Conservation (phyloP, 1,140 invertebrate species). For the Trachymyrmex septentrionalis region DNA sequence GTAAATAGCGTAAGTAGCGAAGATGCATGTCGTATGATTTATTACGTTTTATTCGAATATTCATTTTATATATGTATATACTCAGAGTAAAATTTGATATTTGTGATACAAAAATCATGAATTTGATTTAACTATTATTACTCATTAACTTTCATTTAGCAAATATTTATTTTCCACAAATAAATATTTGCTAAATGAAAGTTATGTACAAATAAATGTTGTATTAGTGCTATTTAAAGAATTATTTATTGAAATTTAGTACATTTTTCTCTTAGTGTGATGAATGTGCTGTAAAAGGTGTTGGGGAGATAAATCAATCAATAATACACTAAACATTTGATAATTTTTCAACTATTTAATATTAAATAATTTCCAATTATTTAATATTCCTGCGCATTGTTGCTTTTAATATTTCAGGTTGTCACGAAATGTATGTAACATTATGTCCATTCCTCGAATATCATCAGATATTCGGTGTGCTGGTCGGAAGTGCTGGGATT, state of each 20-base stretch:
- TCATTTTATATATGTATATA: background rate
- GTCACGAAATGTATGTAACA: background rate
- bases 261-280: too few species aligned
- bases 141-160: too few species aligned
- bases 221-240: too few species aligned
- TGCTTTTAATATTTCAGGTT: background rate
- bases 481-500: background rate
- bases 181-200: too few species aligned
- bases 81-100: too few species aligned
- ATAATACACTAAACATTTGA: background rate
- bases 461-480: background rate
- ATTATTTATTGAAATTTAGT: too few species aligned
- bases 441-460: background rate
- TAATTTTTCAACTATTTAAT: background rate
- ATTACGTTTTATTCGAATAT: background rate
- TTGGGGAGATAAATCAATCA: background rate
- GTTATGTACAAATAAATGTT: too few species aligned
- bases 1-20: background rate
- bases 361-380: too few species aligned
- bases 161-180: too few species aligned
- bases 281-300: background rate
- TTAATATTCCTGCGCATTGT: too few species aligned
- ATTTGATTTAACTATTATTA: too few species aligned
- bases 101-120: too few species aligned
- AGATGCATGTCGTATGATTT: background rate